Evolutionary conservation across 2,113 vertebrate species (phyloP).

Genomic region (Mormoops blainvillei): DNA sequence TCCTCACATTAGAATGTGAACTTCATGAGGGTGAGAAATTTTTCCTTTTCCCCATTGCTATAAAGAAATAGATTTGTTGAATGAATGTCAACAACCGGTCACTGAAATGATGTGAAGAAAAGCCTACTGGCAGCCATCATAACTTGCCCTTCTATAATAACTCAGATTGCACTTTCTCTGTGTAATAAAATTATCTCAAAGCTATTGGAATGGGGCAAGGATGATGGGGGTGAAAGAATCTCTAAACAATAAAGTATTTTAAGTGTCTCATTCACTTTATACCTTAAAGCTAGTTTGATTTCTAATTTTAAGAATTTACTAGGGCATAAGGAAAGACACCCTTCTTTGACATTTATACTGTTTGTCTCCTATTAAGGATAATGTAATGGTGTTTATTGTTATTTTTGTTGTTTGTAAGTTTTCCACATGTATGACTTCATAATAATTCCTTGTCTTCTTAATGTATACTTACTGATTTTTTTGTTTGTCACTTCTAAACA

Average conservation of each 20-base stretch:
- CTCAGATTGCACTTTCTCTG: not conserved
- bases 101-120: not conserved
- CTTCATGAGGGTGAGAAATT: not conserved
- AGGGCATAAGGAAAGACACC: not conserved
- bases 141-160: not conserved
- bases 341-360: not conserved
- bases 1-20: not conserved
- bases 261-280: not conserved
- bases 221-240: not conserved
- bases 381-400: constrained; percentile 68
- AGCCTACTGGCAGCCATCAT: not conserved
- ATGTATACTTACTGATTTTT: constrained; percentile 84
- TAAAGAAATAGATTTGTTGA: not conserved
- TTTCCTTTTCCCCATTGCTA: not conserved
- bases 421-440: constrained; percentile 80
- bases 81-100: not conserved
- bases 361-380: constrained; percentile 15
- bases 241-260: not conserved
- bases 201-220: not conserved
- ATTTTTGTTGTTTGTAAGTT: constrained; percentile 76
- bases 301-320: constrained; percentile 19
- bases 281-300: not conserved
- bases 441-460: constrained; percentile 84
- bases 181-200: not conserved
- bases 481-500: constrained; percentile 87